Base-by-base conservation (phyloP, 2,113 vertebrate genomes). In the Cyprinodon tularosa region DNA sequence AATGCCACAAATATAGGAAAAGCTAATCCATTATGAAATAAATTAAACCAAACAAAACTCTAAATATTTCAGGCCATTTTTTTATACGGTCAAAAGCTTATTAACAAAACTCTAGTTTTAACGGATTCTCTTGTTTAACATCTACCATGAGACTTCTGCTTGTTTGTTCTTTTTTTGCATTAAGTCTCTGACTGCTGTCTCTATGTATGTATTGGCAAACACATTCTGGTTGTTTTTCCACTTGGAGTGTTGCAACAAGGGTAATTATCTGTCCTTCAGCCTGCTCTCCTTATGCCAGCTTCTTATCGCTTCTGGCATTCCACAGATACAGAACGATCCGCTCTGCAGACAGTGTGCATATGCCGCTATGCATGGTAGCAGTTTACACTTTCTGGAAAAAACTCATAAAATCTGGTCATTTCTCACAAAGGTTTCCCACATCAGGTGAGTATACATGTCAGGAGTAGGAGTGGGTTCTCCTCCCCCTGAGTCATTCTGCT, bases 241-340 rank as follows among this genome's bases (percentile, higher is more conserved):
- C 39, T 50, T 65, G 62, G 10, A 62, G 15, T 62, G 50, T 73
- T 63, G 29, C 17, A 81, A 72, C 60, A 65, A 44, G 66, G n/a
- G 10, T 3, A 72, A 75, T 72, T 57, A 74, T 71, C 53, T 77
- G 69, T 74, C 65, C 37, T 48, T 75, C 40, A 6, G n/a, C 3
- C 39, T 45, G n/a, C 60, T 42, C 63, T 50, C 63, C 17, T 57
- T 57, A 14, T 57, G 50, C 50, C 50, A 70, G 72, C 77, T 37
- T 69, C 38, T 86, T 79, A 77, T 81, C 82, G 68, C 13, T 57
- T n/a, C 3, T 37, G 4, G 59, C 48, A 75, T 72, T 70, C 44
- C 42, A 66, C 2, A 38, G 61, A 75, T 65, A 45, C 29, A 29
- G 29, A 29, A 29, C 22, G 71, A 67, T 74, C 48, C 65, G 78